Percentiles rank a stretch among this genome's conserved stretches.
These are phyloP conservation scores for Plagiodera versicolora DNA, from an alignment of 2,888 invertebrate species.

Conservation along the genomic window DNA sequence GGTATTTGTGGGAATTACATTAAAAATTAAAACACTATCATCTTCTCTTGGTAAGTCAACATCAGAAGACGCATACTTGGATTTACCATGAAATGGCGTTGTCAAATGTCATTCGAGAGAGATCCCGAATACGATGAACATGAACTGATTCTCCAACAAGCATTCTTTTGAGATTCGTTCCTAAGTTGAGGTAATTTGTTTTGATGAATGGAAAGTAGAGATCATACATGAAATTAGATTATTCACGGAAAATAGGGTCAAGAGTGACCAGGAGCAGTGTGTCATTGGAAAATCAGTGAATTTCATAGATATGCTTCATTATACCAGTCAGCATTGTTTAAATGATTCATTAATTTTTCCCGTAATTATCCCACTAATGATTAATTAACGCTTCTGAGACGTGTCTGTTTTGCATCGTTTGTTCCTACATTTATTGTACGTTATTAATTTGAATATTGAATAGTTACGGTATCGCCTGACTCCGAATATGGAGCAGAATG, in stretches of 20 bases:
- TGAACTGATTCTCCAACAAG: too few relatives aligned
- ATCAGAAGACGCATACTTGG: too few relatives aligned
- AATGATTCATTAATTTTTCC: conserved; percentile 9
- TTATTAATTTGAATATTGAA: conserved; percentile 13
- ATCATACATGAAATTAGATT: not conserved
- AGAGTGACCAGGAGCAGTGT: not conserved
- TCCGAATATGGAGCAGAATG: too few relatives aligned
- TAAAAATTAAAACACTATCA: too few relatives aligned
- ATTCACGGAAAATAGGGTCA: conserved; percentile 2
- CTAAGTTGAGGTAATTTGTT: too few relatives aligned
- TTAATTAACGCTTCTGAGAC: conserved; percentile 5
- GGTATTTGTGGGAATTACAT: too few relatives aligned
- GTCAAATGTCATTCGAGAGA: too few relatives aligned
- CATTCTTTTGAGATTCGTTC: too few relatives aligned
- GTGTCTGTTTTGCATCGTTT: conserved; percentile 8
- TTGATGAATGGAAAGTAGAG: too few relatives aligned
- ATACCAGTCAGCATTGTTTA: conserved; percentile 9
- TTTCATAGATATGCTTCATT: conserved; percentile 12
- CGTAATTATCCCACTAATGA: conserved; percentile 1
- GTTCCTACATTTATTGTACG: conserved; percentile 2
- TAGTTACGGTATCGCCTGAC: not conserved
- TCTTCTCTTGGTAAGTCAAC: too few relatives aligned
- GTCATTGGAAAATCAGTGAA: conserved; percentile 3
- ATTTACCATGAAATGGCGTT: too few relatives aligned
- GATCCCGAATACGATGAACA: too few relatives aligned